Evolutionary conservation across 2,797 vertebrate species (phyloP), one percentile per base, ranked within the genome.

Genomic region (Trichosurus vulpecula): DNA sequence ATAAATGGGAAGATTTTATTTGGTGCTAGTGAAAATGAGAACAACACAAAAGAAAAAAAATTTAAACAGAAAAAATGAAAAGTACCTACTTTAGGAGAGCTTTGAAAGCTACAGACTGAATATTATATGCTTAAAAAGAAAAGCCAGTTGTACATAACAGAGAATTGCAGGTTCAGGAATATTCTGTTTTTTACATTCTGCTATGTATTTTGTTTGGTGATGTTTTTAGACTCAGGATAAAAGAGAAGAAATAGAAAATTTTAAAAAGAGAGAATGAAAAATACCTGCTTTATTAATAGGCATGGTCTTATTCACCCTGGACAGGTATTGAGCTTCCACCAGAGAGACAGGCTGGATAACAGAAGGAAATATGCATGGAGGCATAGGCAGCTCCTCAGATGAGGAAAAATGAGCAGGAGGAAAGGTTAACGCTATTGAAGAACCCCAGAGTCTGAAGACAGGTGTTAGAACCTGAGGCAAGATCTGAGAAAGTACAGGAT

Each of bases 381-480:
- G 0, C 31, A 5, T 81, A 8, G 19, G 93, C 87, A 57, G 51
- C 25, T 95, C 31, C 91, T 96, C n/a, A 22, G 87, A 2, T 29
- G 30, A 0, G 0, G 92, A 54, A 94, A 97, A 97, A 95, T 81
- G 61, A 93, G 25, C 93, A 92, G 90, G 89, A 97, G 96, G 35
- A 54, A 96, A 98, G 61, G 74, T 97, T 94, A 93, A 92, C 56
- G 41, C 47, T 92, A 52, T 3, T 93, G 66, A 95, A 96, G 94
- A 97, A 96, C 92, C 41, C 25, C 54, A 19, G 92, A 94, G 61
- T 87, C 29, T 92, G 30, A 97, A 95, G 90, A 97, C 91, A 93
- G 98, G 81, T 96, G 30, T 66, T 93, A 97, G 97, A 95, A 97
- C 96, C 95, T 2, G 52, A 95, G 92, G 87, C 96, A 94, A 95